Conservation (phyloP, 2,888 invertebrate genomes). For the Ypsolopha scabrella region DNA sequence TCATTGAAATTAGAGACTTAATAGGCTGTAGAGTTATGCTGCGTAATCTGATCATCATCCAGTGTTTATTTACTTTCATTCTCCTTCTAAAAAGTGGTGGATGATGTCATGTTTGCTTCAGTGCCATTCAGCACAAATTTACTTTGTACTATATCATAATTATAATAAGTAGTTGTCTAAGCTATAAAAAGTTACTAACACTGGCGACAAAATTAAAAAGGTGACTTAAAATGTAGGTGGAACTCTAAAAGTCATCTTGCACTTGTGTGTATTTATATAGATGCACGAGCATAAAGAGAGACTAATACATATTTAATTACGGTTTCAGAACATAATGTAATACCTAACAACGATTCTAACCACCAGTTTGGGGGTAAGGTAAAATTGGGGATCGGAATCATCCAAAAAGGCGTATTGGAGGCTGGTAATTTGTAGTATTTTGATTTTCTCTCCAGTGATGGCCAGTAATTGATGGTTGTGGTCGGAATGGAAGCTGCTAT, state of each 20-base stretch:
- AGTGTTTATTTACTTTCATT: constrained; percentile 5
- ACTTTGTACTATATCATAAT: constrained; percentile 29
- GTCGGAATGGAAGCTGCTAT: constrained; percentile 24
- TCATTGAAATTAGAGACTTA: not conserved
- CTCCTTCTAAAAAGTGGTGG: constrained; percentile 25
- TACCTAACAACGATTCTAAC: not conserved
- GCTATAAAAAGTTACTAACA: not conserved
- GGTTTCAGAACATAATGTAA: constrained; percentile 20
- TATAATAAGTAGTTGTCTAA: not conserved
- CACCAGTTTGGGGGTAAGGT: not conserved
- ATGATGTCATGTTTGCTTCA: constrained; percentile 38
- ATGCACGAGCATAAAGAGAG: constrained; percentile 31
- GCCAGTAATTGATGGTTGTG: constrained; percentile 47
- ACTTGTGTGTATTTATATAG: constrained; percentile 29
- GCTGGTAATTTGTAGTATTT: constrained; percentile 54
- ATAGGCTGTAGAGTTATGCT: constrained; percentile 29
- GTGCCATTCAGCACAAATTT: constrained; percentile 31
- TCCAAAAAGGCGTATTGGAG: constrained; percentile 16
- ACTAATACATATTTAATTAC: constrained; percentile 59
- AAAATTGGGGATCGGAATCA: constrained; percentile 20
- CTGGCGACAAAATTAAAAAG: not conserved
- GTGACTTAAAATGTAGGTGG: not conserved
- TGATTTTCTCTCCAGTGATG: constrained; percentile 39
- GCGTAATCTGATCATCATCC: constrained; percentile 33
- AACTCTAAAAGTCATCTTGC: not conserved